Percentiles rank a stretch among this genome's conserved stretches.
phyloP scores from a whole-genome alignment of 2,888 invertebrate genomes.

The Agrilus mali region DNA sequence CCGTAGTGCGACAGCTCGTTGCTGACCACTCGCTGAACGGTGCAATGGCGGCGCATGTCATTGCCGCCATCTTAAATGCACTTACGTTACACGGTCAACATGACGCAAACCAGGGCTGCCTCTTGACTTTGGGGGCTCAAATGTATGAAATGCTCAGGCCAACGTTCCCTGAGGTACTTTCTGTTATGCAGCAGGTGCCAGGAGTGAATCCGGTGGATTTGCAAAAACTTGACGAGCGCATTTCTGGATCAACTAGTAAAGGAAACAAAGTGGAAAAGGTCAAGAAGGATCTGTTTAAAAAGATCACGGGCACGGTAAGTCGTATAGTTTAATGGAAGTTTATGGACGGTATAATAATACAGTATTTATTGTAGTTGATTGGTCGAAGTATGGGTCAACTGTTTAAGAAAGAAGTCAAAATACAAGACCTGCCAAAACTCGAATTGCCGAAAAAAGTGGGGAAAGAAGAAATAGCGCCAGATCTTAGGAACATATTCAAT shows the following conservation, averaged over 20 bases:
- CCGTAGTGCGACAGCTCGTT: constrained; percentile 54
- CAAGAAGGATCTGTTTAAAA: constrained; percentile 83
- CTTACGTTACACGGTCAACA: constrained; percentile 82
- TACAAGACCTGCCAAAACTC: constrained; percentile 70
- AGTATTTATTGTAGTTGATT: constrained; percentile 47
- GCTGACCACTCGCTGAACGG: constrained; percentile 48
- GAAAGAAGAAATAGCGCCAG: constrained; percentile 25
- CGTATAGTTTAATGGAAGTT: background rate
- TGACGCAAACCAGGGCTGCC: constrained; percentile 72
- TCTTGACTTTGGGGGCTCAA: constrained; percentile 70
- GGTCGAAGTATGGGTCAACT: constrained; percentile 77
- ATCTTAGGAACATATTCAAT: constrained; percentile 29
- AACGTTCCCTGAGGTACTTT: constrained; percentile 56
- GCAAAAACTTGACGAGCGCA: constrained; percentile 76
- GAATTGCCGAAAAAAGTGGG: constrained; percentile 32
- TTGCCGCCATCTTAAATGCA: constrained; percentile 57
- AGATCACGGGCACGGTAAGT: constrained; percentile 65
- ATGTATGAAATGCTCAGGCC: constrained; percentile 76
- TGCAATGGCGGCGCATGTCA: constrained; percentile 58
- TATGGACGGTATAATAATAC: background rate
- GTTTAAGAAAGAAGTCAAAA: constrained; percentile 78
- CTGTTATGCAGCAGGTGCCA: constrained; percentile 66
- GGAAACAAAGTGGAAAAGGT: constrained; percentile 78
- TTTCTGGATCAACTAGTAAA: constrained; percentile 49
- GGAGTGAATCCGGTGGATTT: constrained; percentile 69